phyloP scores from a whole-genome alignment of 2,888 invertebrate genomes.

The Ophion slaviceki region DNA sequence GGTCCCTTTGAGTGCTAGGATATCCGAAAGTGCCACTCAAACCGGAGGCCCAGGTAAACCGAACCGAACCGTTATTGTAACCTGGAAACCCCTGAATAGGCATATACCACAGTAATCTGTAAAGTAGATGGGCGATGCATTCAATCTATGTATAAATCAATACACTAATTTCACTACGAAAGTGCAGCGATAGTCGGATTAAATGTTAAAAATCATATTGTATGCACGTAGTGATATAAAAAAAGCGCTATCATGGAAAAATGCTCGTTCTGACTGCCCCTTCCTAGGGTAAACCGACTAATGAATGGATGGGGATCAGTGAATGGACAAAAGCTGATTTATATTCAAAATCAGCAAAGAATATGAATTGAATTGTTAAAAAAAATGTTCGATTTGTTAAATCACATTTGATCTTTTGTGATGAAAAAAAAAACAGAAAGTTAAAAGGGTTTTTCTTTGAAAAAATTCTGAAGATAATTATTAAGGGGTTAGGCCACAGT shows the following conservation, averaged over 20 bases:
- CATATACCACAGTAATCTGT: slow-evolving; percentile 14
- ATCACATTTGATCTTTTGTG: too few species aligned
- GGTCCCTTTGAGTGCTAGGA: slow-evolving; percentile 39
- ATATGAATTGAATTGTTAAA: too few species aligned
- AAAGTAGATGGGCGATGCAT: slow-evolving; percentile 12
- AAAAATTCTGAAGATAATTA: too few species aligned
- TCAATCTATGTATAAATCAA: slow-evolving; percentile 5
- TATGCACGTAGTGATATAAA: background rate
- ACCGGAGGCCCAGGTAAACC: slow-evolving; percentile 52
- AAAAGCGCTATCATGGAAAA: background rate
- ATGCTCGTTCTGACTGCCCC: too few species aligned
- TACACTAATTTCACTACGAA: slow-evolving; percentile 15
- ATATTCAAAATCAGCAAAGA: too few species aligned
- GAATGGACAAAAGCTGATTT: too few species aligned
- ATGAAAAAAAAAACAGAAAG: too few species aligned
- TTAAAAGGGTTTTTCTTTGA: too few species aligned
- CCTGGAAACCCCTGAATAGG: slow-evolving; percentile 20
- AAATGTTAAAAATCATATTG: background rate
- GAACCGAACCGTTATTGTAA: slow-evolving; percentile 55
- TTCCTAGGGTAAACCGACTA: too few species aligned
- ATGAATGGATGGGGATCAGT: too few species aligned
- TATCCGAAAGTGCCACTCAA: slow-evolving; percentile 58
- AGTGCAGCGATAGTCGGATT: background rate
- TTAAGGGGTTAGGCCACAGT: too few species aligned
- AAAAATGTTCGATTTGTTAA: too few species aligned